A percentile compares a stretch with the other conserved stretches of the same genome.
Conservation (phyloP, 1,140 invertebrate species). For the Chionoecetes opilio region DNA sequence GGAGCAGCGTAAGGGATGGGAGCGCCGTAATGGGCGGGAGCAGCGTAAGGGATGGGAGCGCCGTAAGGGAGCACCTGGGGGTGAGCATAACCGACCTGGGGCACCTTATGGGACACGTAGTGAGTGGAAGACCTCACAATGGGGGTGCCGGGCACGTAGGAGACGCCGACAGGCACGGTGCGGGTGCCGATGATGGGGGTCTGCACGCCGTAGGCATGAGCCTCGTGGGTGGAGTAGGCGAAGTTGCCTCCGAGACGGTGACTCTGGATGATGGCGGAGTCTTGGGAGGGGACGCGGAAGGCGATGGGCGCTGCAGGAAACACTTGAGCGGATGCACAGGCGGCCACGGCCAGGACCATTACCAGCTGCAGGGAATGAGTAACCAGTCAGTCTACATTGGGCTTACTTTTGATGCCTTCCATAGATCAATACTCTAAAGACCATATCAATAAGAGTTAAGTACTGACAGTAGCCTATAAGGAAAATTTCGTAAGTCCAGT, state of each 20-base stretch:
- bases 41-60: no score
- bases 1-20: not conserved
- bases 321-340: slow-evolving; percentile 81
- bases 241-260: slow-evolving; percentile 86
- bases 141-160: slow-evolving; percentile 77
- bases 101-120: slow-evolving; percentile 72
- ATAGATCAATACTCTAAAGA: no score
- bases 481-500: no score
- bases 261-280: slow-evolving; percentile 85
- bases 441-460: no score
- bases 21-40: not conserved
- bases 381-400: not conserved
- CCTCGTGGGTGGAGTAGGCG: slow-evolving; percentile 85
- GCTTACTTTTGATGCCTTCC: not conserved
- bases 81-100: slow-evolving; percentile 73
- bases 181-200: slow-evolving; percentile 84
- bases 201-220: slow-evolving; percentile 85
- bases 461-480: no score
- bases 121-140: slow-evolving; percentile 79
- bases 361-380: slow-evolving; percentile 54
- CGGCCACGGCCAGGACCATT: slow-evolving; percentile 80
- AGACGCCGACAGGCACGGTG: slow-evolving; percentile 82
- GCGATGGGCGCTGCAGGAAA: slow-evolving; percentile 82
- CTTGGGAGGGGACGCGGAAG: slow-evolving; percentile 84
- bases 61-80: not conserved